These are phyloP conservation scores for Nannoperca australis DNA, from an alignment of 2,797 vertebrate species.

Conservation along the genomic window DNA sequence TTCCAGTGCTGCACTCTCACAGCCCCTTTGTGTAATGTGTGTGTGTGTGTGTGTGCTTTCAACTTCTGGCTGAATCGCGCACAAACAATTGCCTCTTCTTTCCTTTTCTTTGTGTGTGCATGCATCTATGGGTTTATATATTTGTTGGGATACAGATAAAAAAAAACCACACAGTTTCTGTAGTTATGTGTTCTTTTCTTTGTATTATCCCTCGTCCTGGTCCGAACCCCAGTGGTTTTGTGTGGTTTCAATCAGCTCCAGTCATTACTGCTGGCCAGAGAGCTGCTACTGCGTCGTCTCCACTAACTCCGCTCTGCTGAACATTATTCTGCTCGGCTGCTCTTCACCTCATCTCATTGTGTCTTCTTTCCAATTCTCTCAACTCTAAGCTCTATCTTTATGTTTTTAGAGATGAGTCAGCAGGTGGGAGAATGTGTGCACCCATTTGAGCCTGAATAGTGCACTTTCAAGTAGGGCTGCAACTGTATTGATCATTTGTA, in stretches of 20 bases:
- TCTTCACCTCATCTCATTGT: conserved; percentile 45
- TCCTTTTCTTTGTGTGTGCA: conserved; percentile 25
- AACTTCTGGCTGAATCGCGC: conserved; percentile 65
- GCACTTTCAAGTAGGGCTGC: not conserved
- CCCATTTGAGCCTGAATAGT: conserved; percentile 14
- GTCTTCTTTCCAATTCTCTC: conserved; percentile 32
- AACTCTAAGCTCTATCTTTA: conserved; percentile 26
- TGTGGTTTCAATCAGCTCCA: conserved; percentile 70
- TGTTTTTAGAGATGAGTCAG: conserved; percentile 48
- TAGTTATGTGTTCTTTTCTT: conserved; percentile 39
- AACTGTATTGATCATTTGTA: not conserved
- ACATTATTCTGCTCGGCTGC: conserved; percentile 47
- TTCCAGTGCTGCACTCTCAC: conserved; percentile 77
- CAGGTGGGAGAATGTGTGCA: conserved; percentile 18
- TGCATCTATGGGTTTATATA: conserved; percentile 15
- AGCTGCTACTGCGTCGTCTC: conserved; percentile 40
- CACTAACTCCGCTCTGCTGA: conserved; percentile 43
- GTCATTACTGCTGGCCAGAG: conserved; percentile 60
- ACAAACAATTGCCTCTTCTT: conserved; percentile 65
- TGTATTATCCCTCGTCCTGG: conserved; percentile 39
- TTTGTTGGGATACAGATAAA: conserved; percentile 37
- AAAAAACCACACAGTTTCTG: conserved; percentile 28
- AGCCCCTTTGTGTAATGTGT: conserved; percentile 51
- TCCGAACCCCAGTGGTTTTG: conserved; percentile 41
- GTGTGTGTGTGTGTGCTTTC: conserved; percentile 51